Percentiles rank a stretch among this genome's conserved stretches.
phyloP scores from a whole-genome alignment of 2,797 vertebrate genomes.

The Etheostoma nigrum region DNA sequence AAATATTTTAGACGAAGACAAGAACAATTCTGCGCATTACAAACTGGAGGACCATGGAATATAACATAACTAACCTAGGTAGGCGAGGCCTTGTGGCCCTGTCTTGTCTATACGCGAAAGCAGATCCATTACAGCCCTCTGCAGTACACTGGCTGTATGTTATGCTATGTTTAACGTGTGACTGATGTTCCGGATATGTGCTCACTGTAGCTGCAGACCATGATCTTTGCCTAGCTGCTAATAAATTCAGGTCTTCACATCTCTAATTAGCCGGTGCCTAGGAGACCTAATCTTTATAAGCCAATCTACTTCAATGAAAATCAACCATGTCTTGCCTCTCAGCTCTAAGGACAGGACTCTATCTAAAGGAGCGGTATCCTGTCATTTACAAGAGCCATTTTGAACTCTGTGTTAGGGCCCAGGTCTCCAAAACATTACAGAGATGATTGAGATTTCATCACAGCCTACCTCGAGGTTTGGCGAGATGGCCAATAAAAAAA shows the following conservation, averaged over 20 bases:
- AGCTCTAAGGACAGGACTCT: conserved; percentile 45
- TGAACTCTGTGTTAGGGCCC: conserved; percentile 12
- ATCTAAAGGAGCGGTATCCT: conserved; percentile 43
- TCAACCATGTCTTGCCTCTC: conserved; percentile 45
- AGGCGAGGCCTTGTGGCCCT: not conserved
- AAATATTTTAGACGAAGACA: not conserved
- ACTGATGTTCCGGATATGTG: conserved; percentile 60
- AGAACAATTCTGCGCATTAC: not conserved
- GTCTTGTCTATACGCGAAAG: conserved; percentile 33
- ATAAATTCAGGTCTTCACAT: conserved; percentile 61
- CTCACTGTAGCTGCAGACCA: conserved; percentile 40
- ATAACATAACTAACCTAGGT: not conserved
- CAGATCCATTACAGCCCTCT: conserved; percentile 51
- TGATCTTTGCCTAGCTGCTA: conserved; percentile 47
- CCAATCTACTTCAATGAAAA: conserved; percentile 56
- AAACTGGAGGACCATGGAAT: not conserved
- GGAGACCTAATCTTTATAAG: conserved; percentile 61
- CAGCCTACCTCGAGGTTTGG: not conserved
- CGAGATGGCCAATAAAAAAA: not conserved
- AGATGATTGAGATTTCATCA: conserved; percentile 19
- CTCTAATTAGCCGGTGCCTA: conserved; percentile 65
- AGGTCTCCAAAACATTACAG: not conserved
- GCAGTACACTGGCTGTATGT: conserved; percentile 21
- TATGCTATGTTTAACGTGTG: conserved; percentile 41
- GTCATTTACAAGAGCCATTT: conserved; percentile 45